Base-by-base conservation (phyloP, 2,888 invertebrate species). In the Acronicta leporina region DNA sequence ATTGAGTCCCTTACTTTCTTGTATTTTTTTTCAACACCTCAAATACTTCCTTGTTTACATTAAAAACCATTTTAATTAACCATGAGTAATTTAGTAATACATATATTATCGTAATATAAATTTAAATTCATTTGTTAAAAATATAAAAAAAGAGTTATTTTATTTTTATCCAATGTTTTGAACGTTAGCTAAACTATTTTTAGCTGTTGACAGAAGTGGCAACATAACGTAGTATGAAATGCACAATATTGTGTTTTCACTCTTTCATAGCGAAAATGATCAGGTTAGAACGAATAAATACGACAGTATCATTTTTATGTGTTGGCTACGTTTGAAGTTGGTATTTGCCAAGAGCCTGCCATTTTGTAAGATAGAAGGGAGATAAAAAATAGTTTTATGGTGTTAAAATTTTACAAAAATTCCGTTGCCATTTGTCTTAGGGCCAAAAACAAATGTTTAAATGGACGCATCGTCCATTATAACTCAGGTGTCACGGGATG, bases 401-500 rank as follows among this genome's bases (percentile, higher is more conserved):
- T 95, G 92, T 92, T 94, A 90, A 93, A 90, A 89, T 93, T 91
- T 85, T 87, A 91, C 87, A 87, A 88, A 89, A 91, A 87, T 89
- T 86, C 85, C 85, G 89, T 94, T 93, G 91, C 94, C 93, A 89
- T 92, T 94, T 91, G 83, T 90, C 87, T 87, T 90, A 92, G 85
- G 93, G 90, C 91, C 87, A 89, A 89, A 91, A 94, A 90, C 92
- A 94, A 94, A 95, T 95, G 94, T 94, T 93, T 95, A 95, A 95
- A 98, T 98, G 98, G 98, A 98, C 98, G 98, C 98, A 97, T 97
- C 98, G 97, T 98, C 98, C 97, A 98, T 98, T 96, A 98, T 98
- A 95, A 98, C 98, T 95, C 98, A 98, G 97, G 98, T 98, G 96
- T 97, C 97, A 96, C 97, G 98, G 96, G 98, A 98, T 97, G 98